These are phyloP conservation scores for Drosophila baimaii DNA, from an alignment of 1,140 invertebrate genomes.

Conservation along the genomic window DNA sequence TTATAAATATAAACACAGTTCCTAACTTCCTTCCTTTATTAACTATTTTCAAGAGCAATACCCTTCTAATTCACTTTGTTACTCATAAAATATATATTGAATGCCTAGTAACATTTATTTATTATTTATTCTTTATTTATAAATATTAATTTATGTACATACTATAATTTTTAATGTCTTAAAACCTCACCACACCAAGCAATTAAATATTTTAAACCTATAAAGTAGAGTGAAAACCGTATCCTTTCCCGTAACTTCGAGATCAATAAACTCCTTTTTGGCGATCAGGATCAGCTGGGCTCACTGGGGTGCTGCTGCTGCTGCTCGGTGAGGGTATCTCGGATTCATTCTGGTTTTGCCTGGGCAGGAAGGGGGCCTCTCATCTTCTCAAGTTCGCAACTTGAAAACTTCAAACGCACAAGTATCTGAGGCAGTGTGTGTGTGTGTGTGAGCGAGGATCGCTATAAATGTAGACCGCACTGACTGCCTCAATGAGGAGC, in stretches of 20 bases:
- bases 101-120: too few relatives aligned
- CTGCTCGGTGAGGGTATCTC: slow-evolving; percentile 30
- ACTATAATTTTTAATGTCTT: not conserved
- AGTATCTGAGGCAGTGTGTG: slow-evolving; percentile 50
- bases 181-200: not conserved
- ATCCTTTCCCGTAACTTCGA: not conserved
- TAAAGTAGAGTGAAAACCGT: not conserved
- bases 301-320: slow-evolving; percentile 8
- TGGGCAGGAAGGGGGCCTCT: too few relatives aligned
- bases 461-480: slow-evolving; percentile 76
- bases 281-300: slow-evolving; percentile 13
- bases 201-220: not conserved
- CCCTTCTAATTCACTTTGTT: too few relatives aligned
- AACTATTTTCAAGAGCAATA: too few relatives aligned
- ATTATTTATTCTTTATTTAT: too few relatives aligned
- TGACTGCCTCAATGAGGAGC: slow-evolving; percentile 66
- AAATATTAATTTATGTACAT: not conserved
- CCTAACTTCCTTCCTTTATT: too few relatives aligned
- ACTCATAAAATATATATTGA: too few relatives aligned
- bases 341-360: slow-evolving; percentile 24
- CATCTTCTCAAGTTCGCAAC: slow-evolving; percentile 18
- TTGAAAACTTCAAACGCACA: slow-evolving; percentile 62
- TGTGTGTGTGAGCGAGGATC: slow-evolving; percentile 27
- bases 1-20: too few relatives aligned
- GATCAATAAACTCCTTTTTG: slow-evolving; percentile 8